Base-by-base conservation (phyloP, 92 coral and sea anemone species). In the Desmophyllum pertusum region DNA sequence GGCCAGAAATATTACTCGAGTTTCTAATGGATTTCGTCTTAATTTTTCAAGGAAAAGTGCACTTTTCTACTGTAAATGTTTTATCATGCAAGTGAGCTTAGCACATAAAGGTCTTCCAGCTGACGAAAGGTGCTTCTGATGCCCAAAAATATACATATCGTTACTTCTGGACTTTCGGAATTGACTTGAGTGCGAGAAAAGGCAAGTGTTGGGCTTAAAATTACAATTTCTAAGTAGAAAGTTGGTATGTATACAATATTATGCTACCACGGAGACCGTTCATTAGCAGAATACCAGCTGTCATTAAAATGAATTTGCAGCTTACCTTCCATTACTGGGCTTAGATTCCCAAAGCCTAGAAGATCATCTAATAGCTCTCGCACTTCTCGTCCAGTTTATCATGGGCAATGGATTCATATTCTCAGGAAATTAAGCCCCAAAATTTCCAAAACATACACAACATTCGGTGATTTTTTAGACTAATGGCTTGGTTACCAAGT, bases 251-350 rank as follows among this genome's bases (percentile, higher is more conserved):
- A 77, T 37, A 61, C 81, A 77, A 57, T 39, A 61, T 77, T 19
- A 13, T 36, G 68, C 69, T 72, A 71, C 79, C 78, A 82, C 78
- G 86, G 61, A 71, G 27, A 73, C 71, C 46, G 23, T 27, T 48
- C n/a, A 66, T 4, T 36, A 43, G 19, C 18, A 29, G 42, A 52
- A 52, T 17, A 50, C 68, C 78, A 69, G 85, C 78, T 69, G 85
- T 70, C 65, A 81, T 50, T 36, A 59, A 80, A 23, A 80, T 38
- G 50, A n/a, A 21, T 9, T 36, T 39, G 25, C 55, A 57, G 77
- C 79, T 72, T 73, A 73, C 86, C 79, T 51, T 82, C 86, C 86
- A 82, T 82, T 5, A 18, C 86, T 27, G 57, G n/a, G 21, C 57
- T 55, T 59, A 45, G n/a, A 61, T 41, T 63, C 70, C 64, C 57